Conservation (phyloP, 2,797 vertebrate genomes). For the Syngnathus rostellatus region DNA sequence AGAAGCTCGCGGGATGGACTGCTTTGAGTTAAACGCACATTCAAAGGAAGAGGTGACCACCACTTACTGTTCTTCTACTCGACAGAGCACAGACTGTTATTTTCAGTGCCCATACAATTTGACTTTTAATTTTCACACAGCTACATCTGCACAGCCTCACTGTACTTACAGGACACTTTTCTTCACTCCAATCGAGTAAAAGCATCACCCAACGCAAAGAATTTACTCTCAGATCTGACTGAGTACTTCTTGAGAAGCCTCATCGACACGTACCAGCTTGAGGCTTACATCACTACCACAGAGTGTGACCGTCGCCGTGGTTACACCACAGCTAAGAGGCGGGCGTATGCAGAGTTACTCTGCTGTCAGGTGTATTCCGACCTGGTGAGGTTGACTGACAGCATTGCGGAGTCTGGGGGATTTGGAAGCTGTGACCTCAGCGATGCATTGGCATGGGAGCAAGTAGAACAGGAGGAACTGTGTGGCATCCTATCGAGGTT, state of each 20-base stretch:
- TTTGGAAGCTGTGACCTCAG: background rate
- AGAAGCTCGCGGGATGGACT: constrained; percentile 6
- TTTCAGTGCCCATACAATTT: background rate
- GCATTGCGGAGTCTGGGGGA: background rate
- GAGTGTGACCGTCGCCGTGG: constrained; percentile 52
- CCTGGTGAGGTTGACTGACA: constrained; percentile 53
- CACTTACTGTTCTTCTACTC: background rate
- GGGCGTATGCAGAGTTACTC: constrained; percentile 55
- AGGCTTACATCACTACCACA: constrained; percentile 60
- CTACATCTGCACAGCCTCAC: background rate
- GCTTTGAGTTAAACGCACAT: background rate
- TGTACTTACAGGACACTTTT: constrained; percentile 17
- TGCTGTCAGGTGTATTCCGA: constrained; percentile 66
- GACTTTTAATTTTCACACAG: no score
- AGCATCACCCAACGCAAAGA: background rate
- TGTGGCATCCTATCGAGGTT: constrained; percentile 49
- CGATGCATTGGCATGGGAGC: constrained; percentile 31
- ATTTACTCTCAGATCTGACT: constrained; percentile 53
- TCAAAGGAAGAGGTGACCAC: constrained; percentile 3
- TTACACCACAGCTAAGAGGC: constrained; percentile 57
- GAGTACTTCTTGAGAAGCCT: constrained; percentile 63
- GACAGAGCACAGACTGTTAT: no score
- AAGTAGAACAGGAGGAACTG: constrained; percentile 57
- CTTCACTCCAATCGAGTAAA: background rate
- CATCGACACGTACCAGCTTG: constrained; percentile 47